phyloP scores from a whole-genome alignment of 2,113 vertebrate genomes.

The Istiophorus platypterus region DNA sequence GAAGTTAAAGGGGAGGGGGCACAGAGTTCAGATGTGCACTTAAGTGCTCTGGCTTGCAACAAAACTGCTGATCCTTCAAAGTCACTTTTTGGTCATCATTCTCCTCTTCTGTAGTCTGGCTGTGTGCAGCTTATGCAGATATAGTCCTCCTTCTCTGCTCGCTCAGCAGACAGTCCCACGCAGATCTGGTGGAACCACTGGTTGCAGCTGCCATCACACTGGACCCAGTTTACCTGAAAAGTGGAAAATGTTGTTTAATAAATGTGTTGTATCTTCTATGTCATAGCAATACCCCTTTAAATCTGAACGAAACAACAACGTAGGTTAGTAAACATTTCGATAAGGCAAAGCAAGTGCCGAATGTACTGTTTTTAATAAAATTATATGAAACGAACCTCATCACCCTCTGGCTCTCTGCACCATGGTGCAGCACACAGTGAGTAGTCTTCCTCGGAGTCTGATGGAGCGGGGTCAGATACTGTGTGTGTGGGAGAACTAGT shows the following conservation, averaged over 20 bases:
- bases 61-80: conserved; percentile 76
- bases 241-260: background rate
- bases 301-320: background rate
- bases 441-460: conserved; percentile 95
- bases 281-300: background rate
- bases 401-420: conserved; percentile 96
- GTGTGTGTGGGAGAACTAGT: conserved; percentile 79
- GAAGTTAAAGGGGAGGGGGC: conserved; percentile 64
- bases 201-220: conserved; percentile 98
- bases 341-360: background rate
- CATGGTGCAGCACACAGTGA: conserved; percentile 94
- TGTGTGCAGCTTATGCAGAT: conserved; percentile 92
- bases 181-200: conserved; percentile 99
- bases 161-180: conserved; percentile 95
- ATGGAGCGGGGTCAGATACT: conserved; percentile 86
- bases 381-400: conserved; percentile 88
- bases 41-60: conserved; percentile 71
- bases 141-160: conserved; percentile 98
- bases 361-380: background rate
- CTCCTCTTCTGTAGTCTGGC: conserved; percentile 84
- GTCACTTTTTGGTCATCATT: conserved; percentile 83
- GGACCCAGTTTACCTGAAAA: conserved; percentile 97
- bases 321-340: background rate
- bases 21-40: conserved; percentile 74
- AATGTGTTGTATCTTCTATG: background rate